Conservation (phyloP, 2,888 invertebrate species). For the Apeira syringaria region DNA sequence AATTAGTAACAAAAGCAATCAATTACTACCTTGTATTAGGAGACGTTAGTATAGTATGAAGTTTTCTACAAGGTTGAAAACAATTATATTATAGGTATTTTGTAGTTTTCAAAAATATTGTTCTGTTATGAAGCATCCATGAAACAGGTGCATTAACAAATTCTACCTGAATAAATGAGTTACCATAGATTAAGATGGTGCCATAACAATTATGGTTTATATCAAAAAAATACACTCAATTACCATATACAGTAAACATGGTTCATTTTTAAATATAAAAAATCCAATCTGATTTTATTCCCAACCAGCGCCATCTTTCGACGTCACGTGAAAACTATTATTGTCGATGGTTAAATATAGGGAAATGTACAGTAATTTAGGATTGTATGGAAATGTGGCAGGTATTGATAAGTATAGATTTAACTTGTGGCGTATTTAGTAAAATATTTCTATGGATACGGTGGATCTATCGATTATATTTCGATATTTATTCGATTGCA, state of each 20-base stretch:
- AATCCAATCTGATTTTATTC: neutral
- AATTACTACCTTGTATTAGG: neutral
- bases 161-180: conserved; percentile 69
- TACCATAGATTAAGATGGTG: conserved; percentile 80
- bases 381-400: conserved; percentile 41
- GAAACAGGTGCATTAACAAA: conserved; percentile 18
- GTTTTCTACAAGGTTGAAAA: conserved; percentile 17
- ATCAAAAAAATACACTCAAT: conserved; percentile 7
- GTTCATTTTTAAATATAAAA: too few species aligned
- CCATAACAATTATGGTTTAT: conserved; percentile 64
- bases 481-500: conserved; percentile 12
- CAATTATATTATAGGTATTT: too few species aligned
- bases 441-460: conserved; percentile 38
- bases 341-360: conserved; percentile 42
- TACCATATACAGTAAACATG: conserved; percentile 1
- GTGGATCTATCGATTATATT: conserved; percentile 13
- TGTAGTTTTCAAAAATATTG: too few species aligned
- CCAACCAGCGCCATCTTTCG: conserved; percentile 45
- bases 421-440: conserved; percentile 30
- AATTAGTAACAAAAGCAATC: too few species aligned
- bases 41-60: neutral
- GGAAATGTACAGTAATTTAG: conserved; percentile 47
- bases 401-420: conserved; percentile 32
- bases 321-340: conserved; percentile 22
- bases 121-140: too few species aligned